Evolutionary conservation across 2,113 vertebrate species (phyloP), one percentile per base, ranked within the genome.

Genomic region (Brachypteracias leptosomus): DNA sequence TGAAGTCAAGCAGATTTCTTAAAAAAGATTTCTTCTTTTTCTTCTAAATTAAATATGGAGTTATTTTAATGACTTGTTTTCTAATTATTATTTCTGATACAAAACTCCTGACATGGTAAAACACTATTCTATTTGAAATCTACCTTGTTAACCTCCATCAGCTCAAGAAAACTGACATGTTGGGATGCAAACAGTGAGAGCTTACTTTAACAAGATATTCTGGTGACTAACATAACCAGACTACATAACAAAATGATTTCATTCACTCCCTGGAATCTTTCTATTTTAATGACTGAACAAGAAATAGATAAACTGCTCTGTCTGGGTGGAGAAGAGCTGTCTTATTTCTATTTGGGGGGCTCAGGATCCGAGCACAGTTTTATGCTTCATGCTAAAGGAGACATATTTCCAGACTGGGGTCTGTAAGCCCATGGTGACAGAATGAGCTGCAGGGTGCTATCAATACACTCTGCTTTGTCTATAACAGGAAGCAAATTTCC

Each of bases 251-350:
- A 96, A 96, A 96, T 52, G 1, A 96, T 95, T 78, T 90, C 67
- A 95, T 85, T 87, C 67, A 57, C 92, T 78, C 94, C 65, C 77
- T 54, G 26, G 81, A 78, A 84, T 94, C 68, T 93, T 80, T 90
- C 87, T 91, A 62, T 88, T 94, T 92, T 96, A 94, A 95, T 83
- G 91, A 79, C 77, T 95, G 54, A 88, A 96, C 49, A 94, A 94
- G 91, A 95, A 97, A 95, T 20, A 95, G 86, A 89, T 84, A 83
- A 93, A 95, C 86, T 89, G 52, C 70, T 92, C 91, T 73, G 28
- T 29, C 73, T 85, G 22, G 31, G 38, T 94, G 49, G 44, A 87
- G 81, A 80, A 90, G 38, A 84, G 31, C n/a, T 10, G 24, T 46
- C 16, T 26, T 83, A 24, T 59, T 92, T 87, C 61, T 82, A 7